Percentiles rank a stretch among this genome's conserved stretches.
Conservation (phyloP, 1,140 invertebrate genomes). For the Zelostemma sp. region DNA sequence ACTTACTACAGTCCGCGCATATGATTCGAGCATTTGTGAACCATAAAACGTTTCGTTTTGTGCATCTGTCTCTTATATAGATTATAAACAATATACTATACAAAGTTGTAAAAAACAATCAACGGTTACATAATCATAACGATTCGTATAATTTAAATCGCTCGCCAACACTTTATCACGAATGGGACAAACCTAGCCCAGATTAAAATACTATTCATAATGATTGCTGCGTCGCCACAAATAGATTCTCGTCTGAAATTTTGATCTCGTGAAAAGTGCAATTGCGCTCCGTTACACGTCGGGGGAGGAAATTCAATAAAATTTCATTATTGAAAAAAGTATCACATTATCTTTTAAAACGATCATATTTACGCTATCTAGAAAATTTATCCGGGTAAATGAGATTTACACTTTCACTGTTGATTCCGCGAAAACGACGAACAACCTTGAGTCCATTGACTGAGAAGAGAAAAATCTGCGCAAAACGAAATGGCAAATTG, state of each 20-base stretch:
- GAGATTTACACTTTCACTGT: not conserved
- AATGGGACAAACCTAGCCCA: slow-evolving; percentile 27
- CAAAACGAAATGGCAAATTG: not conserved
- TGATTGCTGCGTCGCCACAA: slow-evolving; percentile 27
- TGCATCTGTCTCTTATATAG: slow-evolving; percentile 64
- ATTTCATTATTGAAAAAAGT: not conserved
- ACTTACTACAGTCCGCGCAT: slow-evolving; percentile 57
- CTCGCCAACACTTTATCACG: slow-evolving; percentile 59
- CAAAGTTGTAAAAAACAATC: slow-evolving; percentile 70
- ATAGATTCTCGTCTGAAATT: not conserved
- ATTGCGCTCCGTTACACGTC: not conserved
- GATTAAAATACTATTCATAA: slow-evolving; percentile 30
- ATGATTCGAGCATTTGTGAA: slow-evolving; percentile 67
- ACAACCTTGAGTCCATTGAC: not conserved
- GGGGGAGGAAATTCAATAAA: not conserved
- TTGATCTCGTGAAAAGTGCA: not conserved
- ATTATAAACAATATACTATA: slow-evolving; percentile 68
- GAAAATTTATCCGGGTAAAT: not conserved
- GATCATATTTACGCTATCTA: not conserved
- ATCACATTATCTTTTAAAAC: not conserved
- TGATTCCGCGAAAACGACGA: not conserved
- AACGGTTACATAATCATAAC: slow-evolving; percentile 60
- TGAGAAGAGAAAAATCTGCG: not conserved
- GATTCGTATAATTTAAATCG: slow-evolving; percentile 59
- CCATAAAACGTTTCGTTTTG: slow-evolving; percentile 67